Evolutionary conservation across 2,888 invertebrate genomes (phyloP).

Genomic region (Tenthredo livida): DNA sequence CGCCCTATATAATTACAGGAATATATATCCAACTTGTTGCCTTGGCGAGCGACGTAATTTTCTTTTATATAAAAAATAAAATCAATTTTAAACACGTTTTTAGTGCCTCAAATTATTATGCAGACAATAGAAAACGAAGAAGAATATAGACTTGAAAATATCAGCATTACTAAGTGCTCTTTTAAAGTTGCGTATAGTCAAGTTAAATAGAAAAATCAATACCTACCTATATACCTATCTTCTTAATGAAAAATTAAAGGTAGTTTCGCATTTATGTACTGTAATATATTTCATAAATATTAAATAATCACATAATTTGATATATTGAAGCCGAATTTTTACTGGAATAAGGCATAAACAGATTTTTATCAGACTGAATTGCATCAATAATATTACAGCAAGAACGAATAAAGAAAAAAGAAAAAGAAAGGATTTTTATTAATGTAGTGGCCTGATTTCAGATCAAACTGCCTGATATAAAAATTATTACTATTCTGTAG

Average conservation of each 20-base stretch:
- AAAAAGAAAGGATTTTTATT: not conserved
- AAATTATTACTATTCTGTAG: not conserved
- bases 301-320: constrained; percentile 4
- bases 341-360: constrained; percentile 51
- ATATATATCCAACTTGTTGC: not conserved
- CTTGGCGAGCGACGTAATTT: not conserved
- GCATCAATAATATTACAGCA: constrained; percentile 21
- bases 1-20: not conserved
- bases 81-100: not conserved
- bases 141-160: constrained; percentile 15
- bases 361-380: constrained; percentile 65
- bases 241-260: not conserved
- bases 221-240: too few relatives aligned
- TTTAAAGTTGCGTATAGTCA: constrained; percentile 38
- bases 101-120: constrained; percentile 43
- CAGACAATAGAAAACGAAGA: constrained; percentile 37
- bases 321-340: not conserved
- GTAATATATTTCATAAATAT: constrained; percentile 45
- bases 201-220: constrained; percentile 27
- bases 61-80: not conserved
- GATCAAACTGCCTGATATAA: not conserved
- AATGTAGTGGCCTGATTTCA: constrained; percentile 1
- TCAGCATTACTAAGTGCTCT: constrained; percentile 43
- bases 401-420: not conserved
- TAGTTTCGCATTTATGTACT: constrained; percentile 50